Conservation (phyloP, 2,888 invertebrate genomes). For the Hemithea aestivaria region DNA sequence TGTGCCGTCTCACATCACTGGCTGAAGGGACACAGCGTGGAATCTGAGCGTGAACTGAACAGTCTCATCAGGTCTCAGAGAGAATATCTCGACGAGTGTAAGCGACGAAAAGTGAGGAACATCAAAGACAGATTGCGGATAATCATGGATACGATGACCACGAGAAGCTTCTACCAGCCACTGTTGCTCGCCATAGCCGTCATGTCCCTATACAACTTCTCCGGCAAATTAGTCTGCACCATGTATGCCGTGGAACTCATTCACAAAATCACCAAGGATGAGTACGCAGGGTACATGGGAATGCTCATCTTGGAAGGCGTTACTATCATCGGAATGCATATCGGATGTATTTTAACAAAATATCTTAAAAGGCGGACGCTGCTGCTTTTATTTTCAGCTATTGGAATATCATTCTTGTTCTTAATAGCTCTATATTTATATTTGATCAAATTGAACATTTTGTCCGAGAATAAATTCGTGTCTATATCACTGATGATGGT, state of each 20-base stretch:
- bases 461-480: conserved; percentile 41
- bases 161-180: conserved; percentile 45
- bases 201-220: conserved; percentile 44
- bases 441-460: conserved; percentile 33
- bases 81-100: conserved; percentile 27
- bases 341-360: conserved; percentile 46
- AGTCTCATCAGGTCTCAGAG: conserved; percentile 38
- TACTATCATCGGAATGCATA: conserved; percentile 52
- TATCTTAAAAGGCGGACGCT: conserved; percentile 45
- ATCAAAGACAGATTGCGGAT: conserved; percentile 25
- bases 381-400: conserved; percentile 38
- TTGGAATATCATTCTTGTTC: conserved; percentile 45
- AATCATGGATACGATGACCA: conserved; percentile 28
- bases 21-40: conserved; percentile 39
- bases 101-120: conserved; percentile 17
- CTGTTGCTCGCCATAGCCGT: conserved; percentile 37
- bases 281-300: conserved; percentile 44
- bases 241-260: conserved; percentile 51
- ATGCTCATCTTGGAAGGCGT: conserved; percentile 57
- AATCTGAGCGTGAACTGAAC: conserved; percentile 39
- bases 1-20: conserved; percentile 40
- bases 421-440: conserved; percentile 48
- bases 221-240: conserved; percentile 47
- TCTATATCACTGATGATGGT: conserved; percentile 40
- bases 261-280: conserved; percentile 41